Conservation (phyloP, 2,888 invertebrate species). For the Dysmachus trigonus region DNA sequence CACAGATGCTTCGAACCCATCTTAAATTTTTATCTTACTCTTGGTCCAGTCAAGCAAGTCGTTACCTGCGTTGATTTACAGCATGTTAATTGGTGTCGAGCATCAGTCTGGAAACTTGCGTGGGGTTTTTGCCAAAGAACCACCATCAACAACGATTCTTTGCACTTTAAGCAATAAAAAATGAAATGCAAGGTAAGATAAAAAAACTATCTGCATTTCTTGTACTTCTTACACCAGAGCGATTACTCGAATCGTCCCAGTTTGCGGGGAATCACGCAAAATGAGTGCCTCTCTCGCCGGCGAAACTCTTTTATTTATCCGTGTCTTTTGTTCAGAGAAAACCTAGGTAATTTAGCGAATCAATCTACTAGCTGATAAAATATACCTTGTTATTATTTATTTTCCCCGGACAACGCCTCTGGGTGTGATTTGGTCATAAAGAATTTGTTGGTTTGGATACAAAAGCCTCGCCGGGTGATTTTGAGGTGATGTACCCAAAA, state of each 20-base stretch:
- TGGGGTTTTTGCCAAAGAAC: neutral
- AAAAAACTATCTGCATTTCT: no score
- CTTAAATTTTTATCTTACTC: neutral
- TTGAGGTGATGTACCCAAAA: neutral
- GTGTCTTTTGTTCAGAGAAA: neutral
- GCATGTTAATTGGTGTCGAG: neutral
- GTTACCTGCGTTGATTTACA: neutral
- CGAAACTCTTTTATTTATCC: neutral
- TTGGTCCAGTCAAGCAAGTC: neutral
- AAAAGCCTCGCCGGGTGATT: neutral
- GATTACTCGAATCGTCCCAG: neutral
- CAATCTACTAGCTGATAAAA: neutral
- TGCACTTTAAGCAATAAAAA: neutral
- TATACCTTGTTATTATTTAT: neutral
- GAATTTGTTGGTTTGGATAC: neutral
- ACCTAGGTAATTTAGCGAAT: neutral
- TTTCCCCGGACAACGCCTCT: neutral
- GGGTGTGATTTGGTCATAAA: neutral
- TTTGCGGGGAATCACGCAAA: neutral
- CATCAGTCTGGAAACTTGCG: neutral
- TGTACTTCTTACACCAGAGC: neutral
- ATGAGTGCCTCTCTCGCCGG: neutral
- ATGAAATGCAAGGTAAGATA: neutral
- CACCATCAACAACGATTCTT: neutral
- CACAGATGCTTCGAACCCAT: neutral